Conservation (phyloP, 35 echinoderm and acorn worm genomes). For the Strongylocentrotus purpuratus region DNA sequence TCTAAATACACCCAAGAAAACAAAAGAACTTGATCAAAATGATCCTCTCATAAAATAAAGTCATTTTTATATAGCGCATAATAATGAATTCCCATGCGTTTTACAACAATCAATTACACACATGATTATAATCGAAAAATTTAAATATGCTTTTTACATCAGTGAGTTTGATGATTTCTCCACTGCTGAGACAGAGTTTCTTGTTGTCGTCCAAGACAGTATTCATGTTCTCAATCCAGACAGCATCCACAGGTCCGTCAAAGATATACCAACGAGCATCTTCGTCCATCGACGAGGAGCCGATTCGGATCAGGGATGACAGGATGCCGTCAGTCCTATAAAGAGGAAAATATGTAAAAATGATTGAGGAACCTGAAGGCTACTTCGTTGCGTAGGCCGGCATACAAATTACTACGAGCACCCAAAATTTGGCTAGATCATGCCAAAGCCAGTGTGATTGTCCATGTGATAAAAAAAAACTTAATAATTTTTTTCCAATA, state of each 20-base stretch:
- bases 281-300: conserved; percentile 65
- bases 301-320: conserved; percentile 92
- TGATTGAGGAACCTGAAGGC: neutral
- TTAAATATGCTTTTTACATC: conserved; percentile 64
- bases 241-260: conserved; percentile 97
- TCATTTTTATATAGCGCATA: too few species aligned
- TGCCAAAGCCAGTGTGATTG: too few species aligned
- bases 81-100: too few species aligned
- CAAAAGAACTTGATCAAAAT: too few species aligned
- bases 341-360: neutral
- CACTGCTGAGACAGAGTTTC: conserved; percentile 95
- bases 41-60: neutral
- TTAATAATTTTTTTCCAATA: too few species aligned
- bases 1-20: too few species aligned
- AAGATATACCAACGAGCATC: conserved; percentile 91
- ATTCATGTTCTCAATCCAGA: conserved; percentile 99
- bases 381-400: too few species aligned
- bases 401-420: too few species aligned
- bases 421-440: too few species aligned
- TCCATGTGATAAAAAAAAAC: too few species aligned
- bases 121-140: too few species aligned
- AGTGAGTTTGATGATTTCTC: conserved; percentile 98
- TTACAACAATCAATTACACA: too few species aligned
- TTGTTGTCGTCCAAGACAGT: conserved; percentile 98
- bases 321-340: conserved; percentile 94